These are phyloP conservation scores for Craterocephalus amniculus DNA, from an alignment of 2,797 vertebrate genomes.

Conservation along the genomic window DNA sequence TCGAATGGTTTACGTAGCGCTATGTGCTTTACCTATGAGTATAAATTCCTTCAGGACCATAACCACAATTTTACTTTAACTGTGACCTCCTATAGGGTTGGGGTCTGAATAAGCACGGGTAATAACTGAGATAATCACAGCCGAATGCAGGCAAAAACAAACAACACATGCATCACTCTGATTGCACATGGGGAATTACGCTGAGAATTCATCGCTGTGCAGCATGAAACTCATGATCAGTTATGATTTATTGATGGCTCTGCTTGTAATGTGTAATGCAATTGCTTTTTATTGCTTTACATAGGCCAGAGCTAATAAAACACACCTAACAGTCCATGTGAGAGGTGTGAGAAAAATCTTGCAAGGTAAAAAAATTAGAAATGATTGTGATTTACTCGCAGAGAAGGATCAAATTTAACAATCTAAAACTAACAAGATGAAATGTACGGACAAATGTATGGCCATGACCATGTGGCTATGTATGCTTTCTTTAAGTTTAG, in stretches of 20 bases:
- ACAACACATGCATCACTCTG: slow-evolving; percentile 45
- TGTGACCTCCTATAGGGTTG: slow-evolving; percentile 36
- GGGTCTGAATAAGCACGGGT: slow-evolving; percentile 27
- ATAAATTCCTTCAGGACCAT: slow-evolving; percentile 49
- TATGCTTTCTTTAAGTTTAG: neutral
- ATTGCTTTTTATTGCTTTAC: slow-evolving; percentile 80
- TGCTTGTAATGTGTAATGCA: slow-evolving; percentile 66
- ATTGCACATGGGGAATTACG: slow-evolving; percentile 10
- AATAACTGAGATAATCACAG: slow-evolving; percentile 72
- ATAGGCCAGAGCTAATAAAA: slow-evolving; percentile 72
- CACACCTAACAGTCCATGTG: slow-evolving; percentile 47
- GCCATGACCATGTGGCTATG: neutral
- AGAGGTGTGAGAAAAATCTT: slow-evolving; percentile 49
- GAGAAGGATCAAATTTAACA: neutral
- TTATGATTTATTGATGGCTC: slow-evolving; percentile 77
- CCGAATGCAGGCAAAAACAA: slow-evolving; percentile 50
- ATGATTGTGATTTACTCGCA: neutral
- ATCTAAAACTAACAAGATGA: too few relatives aligned
- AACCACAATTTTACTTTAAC: slow-evolving; percentile 25
- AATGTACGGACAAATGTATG: neutral
- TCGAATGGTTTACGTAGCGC: slow-evolving; percentile 41
- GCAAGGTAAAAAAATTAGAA: slow-evolving; percentile 36
- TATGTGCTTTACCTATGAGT: slow-evolving; percentile 17
- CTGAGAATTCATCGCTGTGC: slow-evolving; percentile 37
- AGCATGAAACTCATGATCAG: slow-evolving; percentile 45